Evolutionary conservation across 2,113 vertebrate species (phyloP).

Genomic region (Eudyptes chrysolophus): DNA sequence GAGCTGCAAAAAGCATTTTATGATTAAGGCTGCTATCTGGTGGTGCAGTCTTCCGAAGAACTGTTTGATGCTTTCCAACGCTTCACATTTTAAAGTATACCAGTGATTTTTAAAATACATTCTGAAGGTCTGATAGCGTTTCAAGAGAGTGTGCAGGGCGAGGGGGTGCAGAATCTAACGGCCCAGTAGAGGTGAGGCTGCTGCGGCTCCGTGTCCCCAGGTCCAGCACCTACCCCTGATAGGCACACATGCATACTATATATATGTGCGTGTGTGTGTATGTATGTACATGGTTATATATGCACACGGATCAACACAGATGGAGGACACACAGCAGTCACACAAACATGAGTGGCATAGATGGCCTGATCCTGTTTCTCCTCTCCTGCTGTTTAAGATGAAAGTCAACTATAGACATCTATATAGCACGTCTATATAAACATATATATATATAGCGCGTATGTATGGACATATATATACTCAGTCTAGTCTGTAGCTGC

Average conservation of each 20-base stretch:
- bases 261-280: neutral
- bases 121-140: neutral
- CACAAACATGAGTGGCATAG: neutral
- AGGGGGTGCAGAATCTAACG: neutral
- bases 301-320: neutral
- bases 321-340: neutral
- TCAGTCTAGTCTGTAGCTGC: neutral
- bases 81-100: neutral
- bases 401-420: neutral
- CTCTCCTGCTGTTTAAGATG: neutral
- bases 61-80: neutral
- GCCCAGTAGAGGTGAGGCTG: neutral
- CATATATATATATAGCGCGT: too few relatives aligned
- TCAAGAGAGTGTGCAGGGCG: neutral
- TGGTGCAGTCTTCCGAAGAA: neutral
- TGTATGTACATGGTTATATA: neutral
- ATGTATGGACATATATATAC: accelerated
- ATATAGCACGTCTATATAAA: neutral
- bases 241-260: accelerated
- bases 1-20: neutral
- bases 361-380: neutral
- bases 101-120: neutral
- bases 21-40: neutral
- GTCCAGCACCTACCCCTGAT: neutral
- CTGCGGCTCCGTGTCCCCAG: neutral